Evolutionary conservation across 2,888 invertebrate genomes (phyloP), one percentile per base, ranked within the genome.

Genomic region (Lepeophtheirus nordmannii): DNA sequence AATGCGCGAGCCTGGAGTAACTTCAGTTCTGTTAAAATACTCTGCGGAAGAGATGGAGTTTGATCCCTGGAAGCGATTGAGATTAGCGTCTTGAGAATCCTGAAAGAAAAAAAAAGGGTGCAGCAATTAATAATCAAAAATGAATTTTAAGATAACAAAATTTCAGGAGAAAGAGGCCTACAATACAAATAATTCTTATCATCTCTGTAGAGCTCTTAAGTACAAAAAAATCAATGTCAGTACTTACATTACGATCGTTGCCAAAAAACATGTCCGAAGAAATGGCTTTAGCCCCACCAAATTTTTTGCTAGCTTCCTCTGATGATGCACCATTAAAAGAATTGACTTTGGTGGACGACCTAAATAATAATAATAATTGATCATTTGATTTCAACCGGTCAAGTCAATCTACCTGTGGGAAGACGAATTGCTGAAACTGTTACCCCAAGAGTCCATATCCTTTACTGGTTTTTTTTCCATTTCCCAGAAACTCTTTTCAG

Each of bases 191-290:
- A 30, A 5, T 7, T 30, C 30, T 30, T 5, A 30, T 30, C 30
- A 30, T 30, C 30, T 30, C 30, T 30, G 30, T 30, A 30, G 7
- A 30, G 30, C 30, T 30, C 30, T 30, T 30, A 30, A 30, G 30
- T 7, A 30, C 30, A 30, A 30, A 30, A 5, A 2, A 30, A 30
- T 30, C 3, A 30, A 30, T 30, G 30, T 30, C 3, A 30, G 3
- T 63, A 72, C 74, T 73, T 71, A 78, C 80, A 70, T 79, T 46
- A 1, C 17, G 20, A 14, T 81, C 81, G 72, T 86, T 87, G 10
- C 87, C 87, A 76, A 97, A 97, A 80, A 84, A 96, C 79, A 94
- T 94, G 74, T 93, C 92, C 0, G 97, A 97, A 68, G 96, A 96
- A 73, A 98, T 98, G 14, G 93, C 89, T 77, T 98, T 98, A 3